phyloP scores from a whole-genome alignment of 2,888 invertebrate genomes.

The Volucella bombylans region DNA sequence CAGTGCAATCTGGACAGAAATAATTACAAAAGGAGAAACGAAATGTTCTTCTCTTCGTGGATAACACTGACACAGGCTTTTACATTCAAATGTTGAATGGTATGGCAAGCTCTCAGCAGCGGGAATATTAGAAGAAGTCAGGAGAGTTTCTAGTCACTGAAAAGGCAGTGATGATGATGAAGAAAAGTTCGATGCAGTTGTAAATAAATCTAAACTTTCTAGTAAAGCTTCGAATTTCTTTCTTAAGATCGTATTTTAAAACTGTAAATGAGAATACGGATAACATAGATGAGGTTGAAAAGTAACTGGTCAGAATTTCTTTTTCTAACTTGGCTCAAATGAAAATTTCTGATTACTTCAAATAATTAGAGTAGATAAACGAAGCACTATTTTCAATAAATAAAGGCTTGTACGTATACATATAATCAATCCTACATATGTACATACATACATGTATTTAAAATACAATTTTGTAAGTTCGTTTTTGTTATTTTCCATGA shows the following conservation, averaged over 20 bases:
- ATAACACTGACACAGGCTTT: neutral
- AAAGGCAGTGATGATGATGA: neutral
- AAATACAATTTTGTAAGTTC: too few species aligned
- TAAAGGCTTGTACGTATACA: neutral
- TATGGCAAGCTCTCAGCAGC: constrained; percentile 1
- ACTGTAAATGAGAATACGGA: neutral
- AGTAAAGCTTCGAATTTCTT: neutral
- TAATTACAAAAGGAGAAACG: neutral
- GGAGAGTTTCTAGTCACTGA: constrained; percentile 1
- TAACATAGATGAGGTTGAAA: constrained; percentile 1
- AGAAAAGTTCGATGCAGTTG: neutral
- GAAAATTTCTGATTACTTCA: too few species aligned
- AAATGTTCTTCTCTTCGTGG: neutral
- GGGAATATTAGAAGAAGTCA: neutral
- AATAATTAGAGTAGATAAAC: neutral
- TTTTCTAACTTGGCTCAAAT: constrained; percentile 3
- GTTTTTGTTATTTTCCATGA: neutral
- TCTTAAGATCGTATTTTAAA: neutral
- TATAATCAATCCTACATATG: too few species aligned
- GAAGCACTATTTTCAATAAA: neutral
- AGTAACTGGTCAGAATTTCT: neutral
- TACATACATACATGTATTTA: too few species aligned
- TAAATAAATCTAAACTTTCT: neutral
- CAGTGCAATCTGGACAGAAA: constrained; percentile 1
- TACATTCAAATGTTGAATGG: neutral